These are phyloP conservation scores for Paramisgurnus dabryanus DNA, from an alignment of 2,113 vertebrate species.

Conservation along the genomic window DNA sequence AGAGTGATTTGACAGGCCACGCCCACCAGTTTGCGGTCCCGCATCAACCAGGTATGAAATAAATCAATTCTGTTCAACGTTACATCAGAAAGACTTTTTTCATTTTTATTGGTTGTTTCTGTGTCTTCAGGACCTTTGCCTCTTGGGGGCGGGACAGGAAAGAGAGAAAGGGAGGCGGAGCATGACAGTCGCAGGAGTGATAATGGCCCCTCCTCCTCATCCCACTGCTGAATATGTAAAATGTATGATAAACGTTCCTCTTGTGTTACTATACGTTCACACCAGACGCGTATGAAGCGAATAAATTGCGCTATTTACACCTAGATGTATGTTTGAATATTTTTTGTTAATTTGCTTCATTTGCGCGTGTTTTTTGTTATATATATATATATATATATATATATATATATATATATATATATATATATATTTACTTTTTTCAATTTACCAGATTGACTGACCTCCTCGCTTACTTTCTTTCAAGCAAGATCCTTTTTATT, in stretches of 20 bases:
- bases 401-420: too few relatives aligned
- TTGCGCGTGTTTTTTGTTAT: too few relatives aligned
- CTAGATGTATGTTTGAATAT: too few relatives aligned
- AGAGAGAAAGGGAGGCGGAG: constrained; percentile 50
- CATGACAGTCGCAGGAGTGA: constrained; percentile 22
- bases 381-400: too few relatives aligned
- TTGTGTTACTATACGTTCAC: background rate
- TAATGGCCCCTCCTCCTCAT: background rate
- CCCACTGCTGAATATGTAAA: constrained; percentile 11
- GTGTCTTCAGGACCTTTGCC: constrained; percentile 32
- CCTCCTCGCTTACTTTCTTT: too few relatives aligned
- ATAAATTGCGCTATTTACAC: too few relatives aligned
- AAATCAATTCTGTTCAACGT: background rate
- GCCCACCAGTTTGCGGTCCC: constrained; percentile 51
- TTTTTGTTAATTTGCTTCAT: too few relatives aligned
- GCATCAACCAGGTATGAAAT: constrained; percentile 50
- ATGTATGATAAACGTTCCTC: background rate
- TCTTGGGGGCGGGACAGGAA: constrained; percentile 11
- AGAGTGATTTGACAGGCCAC: constrained; percentile 2
- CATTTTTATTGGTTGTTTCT: background rate
- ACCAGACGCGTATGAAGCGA: too few relatives aligned
- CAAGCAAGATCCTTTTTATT: too few relatives aligned
- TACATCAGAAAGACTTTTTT: background rate
- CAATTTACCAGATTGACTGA: too few relatives aligned
- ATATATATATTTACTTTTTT: too few relatives aligned